phyloP scores from a whole-genome alignment of 92 coral and sea anemone species.

The Heteractis magnifica region DNA sequence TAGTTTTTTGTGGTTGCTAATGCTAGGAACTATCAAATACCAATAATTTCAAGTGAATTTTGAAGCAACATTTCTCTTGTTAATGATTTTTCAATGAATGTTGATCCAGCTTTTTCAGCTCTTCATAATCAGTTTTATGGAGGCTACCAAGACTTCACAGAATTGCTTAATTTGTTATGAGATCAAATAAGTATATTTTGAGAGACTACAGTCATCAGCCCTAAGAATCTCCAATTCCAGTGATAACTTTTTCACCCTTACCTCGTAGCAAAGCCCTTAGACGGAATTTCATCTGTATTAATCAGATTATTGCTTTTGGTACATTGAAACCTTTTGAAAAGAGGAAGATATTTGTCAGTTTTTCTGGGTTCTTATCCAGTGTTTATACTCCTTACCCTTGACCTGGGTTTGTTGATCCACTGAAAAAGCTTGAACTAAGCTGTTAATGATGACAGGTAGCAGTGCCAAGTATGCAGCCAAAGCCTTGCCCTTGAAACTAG shows the following conservation, averaged over 20 bases:
- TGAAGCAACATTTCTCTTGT: neutral
- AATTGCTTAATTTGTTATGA: neutral
- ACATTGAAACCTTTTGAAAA: slow-evolving; percentile 7
- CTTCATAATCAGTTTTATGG: neutral
- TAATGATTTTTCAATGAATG: neutral
- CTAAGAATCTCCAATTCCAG: neutral
- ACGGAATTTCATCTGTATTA: neutral
- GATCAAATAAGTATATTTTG: neutral
- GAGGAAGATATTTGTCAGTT: neutral
- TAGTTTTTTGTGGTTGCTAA: neutral
- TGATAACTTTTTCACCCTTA: slow-evolving; percentile 8
- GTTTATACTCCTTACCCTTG: neutral
- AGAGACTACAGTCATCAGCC: neutral
- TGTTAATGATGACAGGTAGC: slow-evolving; percentile 28
- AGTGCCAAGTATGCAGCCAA: slow-evolving; percentile 22
- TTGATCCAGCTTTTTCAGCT: slow-evolving; percentile 1
- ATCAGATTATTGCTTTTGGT: neutral
- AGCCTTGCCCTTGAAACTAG: neutral
- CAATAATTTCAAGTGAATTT: neutral
- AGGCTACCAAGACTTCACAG: neutral
- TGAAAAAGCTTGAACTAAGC: slow-evolving; percentile 7
- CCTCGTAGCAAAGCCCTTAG: neutral
- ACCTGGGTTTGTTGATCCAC: slow-evolving; percentile 13
- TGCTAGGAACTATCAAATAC: neutral
- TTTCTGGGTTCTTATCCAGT: neutral